A percentile compares a stretch with the other conserved stretches of the same genome.
These are phyloP conservation scores for Campylomormyrus tamandua DNA, from an alignment of 2,113 vertebrate species.

Conservation along the genomic window DNA sequence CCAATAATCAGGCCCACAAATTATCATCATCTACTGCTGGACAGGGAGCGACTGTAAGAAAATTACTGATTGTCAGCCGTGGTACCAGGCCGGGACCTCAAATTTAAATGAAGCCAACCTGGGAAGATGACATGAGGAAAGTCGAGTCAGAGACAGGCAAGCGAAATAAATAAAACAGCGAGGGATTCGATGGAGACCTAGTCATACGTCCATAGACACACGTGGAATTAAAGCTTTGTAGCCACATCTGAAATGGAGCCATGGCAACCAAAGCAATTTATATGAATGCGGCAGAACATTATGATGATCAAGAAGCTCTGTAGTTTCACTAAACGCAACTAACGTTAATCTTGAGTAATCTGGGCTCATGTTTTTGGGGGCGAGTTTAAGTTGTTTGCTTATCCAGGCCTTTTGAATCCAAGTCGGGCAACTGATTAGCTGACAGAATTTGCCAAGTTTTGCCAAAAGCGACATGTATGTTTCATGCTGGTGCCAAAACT, in stretches of 20 bases:
- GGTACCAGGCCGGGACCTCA: not conserved
- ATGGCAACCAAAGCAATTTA: conserved; percentile 1
- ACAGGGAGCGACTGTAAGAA: not conserved
- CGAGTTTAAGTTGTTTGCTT: conserved; percentile 29
- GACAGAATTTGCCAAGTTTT: not conserved
- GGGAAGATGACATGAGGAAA: not conserved
- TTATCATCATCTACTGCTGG: not conserved
- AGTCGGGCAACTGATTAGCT: not conserved
- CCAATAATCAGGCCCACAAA: not conserved
- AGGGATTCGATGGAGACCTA: too few species aligned
- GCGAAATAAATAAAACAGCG: not conserved
- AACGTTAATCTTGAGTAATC: conserved; percentile 50
- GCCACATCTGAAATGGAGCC: not conserved
- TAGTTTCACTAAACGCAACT: conserved; percentile 27
- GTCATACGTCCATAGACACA: not conserved
- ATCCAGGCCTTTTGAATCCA: conserved; percentile 30
- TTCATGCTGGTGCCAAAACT: not conserved
- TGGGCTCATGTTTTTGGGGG: conserved; percentile 15
- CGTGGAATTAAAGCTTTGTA: not conserved
- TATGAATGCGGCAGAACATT: conserved; percentile 12
- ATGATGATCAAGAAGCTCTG: conserved; percentile 31
- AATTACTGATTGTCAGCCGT: not conserved
- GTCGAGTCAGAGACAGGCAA: not conserved
- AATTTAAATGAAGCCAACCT: not conserved
- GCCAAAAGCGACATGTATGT: not conserved